Conservation (phyloP, 2,888 invertebrate species). For the Nephrotoma guestfalica region DNA sequence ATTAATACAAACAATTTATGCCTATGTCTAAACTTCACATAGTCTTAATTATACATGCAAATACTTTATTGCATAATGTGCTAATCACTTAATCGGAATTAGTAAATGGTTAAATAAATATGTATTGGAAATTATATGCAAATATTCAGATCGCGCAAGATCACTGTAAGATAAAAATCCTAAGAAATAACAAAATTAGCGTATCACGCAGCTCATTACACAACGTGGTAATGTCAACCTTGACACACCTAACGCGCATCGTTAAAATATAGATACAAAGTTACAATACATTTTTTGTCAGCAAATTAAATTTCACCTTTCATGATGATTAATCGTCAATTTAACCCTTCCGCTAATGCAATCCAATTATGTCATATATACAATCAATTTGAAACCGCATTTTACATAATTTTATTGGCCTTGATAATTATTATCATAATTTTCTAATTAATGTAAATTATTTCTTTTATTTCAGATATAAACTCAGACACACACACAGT, state of each 20-base stretch:
- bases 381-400: not conserved
- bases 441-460: not conserved
- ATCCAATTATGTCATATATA: not conserved
- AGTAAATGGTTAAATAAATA: no score
- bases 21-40: no score
- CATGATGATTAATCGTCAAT: not conserved
- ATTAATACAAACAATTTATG: no score
- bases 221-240: not conserved
- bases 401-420: not conserved
- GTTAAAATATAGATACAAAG: not conserved
- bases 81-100: no score
- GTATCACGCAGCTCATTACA: not conserved
- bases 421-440: not conserved
- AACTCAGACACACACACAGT: not conserved
- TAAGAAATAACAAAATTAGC: no score
- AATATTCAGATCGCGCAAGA: no score
- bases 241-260: not conserved
- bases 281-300: not conserved
- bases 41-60: no score
- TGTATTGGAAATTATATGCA: no score
- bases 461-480: not conserved
- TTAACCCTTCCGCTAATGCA: not conserved
- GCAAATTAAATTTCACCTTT: not conserved
- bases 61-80: no score
- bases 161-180: no score